phyloP scores from a whole-genome alignment of 2,113 vertebrate genomes.

The Pleuronectes platessa region DNA sequence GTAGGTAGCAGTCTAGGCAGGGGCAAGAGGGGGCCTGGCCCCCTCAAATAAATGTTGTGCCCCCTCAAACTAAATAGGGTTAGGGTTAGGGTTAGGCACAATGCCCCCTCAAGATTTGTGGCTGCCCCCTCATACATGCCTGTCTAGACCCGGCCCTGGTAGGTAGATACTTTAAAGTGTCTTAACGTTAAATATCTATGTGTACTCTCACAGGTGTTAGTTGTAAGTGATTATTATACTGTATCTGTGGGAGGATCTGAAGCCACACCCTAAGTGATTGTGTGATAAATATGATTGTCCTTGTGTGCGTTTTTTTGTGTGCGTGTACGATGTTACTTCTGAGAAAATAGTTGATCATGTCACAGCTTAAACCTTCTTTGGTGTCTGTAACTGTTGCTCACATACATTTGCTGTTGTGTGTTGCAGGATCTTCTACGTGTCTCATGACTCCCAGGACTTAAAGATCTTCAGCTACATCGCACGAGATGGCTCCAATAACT shows the following conservation, averaged over 20 bases:
- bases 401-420: background rate
- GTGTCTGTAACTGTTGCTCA: background rate
- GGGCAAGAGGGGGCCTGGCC: no score
- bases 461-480: slow-evolving; percentile 91
- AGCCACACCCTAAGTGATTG: slow-evolving; percentile 10
- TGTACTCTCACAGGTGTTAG: slow-evolving; percentile 1
- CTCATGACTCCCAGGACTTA: slow-evolving; percentile 87
- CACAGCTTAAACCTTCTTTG: background rate
- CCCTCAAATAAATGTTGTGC: no score
- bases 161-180: slow-evolving; percentile 15
- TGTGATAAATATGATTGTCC: slow-evolving; percentile 5
- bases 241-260: slow-evolving; percentile 26
- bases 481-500: slow-evolving; percentile 85
- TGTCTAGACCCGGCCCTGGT: no score
- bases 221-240: slow-evolving; percentile 33
- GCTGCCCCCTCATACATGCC: no score
- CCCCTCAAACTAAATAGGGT: no score
- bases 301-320: background rate
- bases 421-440: slow-evolving; percentile 89
- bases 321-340: background rate
- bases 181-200: background rate
- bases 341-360: background rate
- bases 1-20: no score
- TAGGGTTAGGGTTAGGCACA: no score
- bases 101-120: no score